Evolutionary conservation across 53 echinoderm and acorn worm genomes (phyloP).

Genomic region (Zoroaster sp.): DNA sequence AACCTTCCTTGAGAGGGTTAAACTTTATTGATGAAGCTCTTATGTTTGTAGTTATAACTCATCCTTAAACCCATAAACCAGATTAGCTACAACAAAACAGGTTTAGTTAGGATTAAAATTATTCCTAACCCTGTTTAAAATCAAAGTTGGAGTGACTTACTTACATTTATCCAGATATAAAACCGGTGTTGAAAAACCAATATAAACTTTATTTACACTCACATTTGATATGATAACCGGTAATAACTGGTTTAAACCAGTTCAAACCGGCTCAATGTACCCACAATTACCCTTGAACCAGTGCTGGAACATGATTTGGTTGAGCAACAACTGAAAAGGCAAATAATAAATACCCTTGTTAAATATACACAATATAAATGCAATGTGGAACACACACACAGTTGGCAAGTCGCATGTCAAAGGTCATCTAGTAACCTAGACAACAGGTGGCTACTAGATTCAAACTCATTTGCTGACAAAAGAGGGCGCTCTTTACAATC

Average conservation of each 20-base stretch:
- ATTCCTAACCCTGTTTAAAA: background rate
- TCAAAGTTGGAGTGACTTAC: background rate
- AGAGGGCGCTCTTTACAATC: background rate
- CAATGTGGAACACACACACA: constrained; percentile 8
- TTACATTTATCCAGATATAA: background rate
- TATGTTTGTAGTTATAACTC: background rate
- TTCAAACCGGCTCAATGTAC: background rate
- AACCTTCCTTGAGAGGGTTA: too few relatives aligned
- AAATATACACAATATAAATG: constrained; percentile 44
- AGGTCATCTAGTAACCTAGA: background rate
- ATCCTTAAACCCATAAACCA: background rate
- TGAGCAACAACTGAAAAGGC: background rate
- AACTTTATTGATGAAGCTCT: background rate
- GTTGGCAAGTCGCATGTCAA: background rate
- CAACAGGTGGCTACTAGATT: too few relatives aligned
- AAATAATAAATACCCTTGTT: constrained; percentile 48
- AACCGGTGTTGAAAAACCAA: background rate
- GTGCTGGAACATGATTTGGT: background rate
- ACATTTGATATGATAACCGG: background rate
- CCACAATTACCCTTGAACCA: background rate
- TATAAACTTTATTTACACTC: constrained; percentile 9
- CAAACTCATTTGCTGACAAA: too few relatives aligned
- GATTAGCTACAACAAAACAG: constrained; percentile 12
- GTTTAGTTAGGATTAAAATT: background rate
- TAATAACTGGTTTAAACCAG: background rate